Evolutionary conservation across 2,888 invertebrate genomes (phyloP).

Genomic region (Acleris laterana): DNA sequence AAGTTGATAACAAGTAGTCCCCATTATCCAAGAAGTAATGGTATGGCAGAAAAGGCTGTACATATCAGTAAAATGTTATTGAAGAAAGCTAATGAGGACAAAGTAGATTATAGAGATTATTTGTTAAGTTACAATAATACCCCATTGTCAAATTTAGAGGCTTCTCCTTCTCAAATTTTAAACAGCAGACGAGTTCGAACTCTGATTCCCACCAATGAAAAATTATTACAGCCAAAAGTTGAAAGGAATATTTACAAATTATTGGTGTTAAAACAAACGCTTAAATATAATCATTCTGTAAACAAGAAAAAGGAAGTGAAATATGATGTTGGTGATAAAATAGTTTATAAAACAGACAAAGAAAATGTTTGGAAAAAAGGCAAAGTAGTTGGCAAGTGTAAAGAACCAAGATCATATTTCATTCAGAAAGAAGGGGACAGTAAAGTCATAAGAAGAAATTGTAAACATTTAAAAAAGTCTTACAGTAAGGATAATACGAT

Average conservation of each 20-base stretch:
- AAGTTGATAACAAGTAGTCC: slow-evolving; percentile 27
- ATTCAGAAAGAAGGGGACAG: slow-evolving; percentile 10
- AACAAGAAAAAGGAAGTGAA: neutral
- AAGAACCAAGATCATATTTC: slow-evolving; percentile 12
- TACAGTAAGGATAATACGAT: neutral
- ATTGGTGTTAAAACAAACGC: slow-evolving; percentile 4
- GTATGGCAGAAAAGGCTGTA: slow-evolving; percentile 35
- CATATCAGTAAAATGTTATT: slow-evolving; percentile 34
- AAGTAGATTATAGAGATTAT: slow-evolving; percentile 31
- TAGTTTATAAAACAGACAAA: slow-evolving; percentile 6
- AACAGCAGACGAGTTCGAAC: slow-evolving; percentile 34
- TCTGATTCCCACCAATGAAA: neutral
- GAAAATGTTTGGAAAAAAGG: slow-evolving; percentile 10
- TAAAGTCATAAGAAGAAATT: neutral
- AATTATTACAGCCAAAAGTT: slow-evolving; percentile 7
- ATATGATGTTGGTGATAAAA: slow-evolving; percentile 5
- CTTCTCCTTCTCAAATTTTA: slow-evolving; percentile 38
- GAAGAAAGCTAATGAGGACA: slow-evolving; percentile 34
- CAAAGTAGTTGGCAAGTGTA: slow-evolving; percentile 5
- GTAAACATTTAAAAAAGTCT: slow-evolving; percentile 6
- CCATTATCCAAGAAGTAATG: slow-evolving; percentile 36
- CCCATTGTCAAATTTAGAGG: slow-evolving; percentile 19
- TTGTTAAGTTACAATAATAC: slow-evolving; percentile 36
- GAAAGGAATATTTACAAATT: slow-evolving; percentile 8
- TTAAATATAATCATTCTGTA: neutral